Evolutionary conservation across 2,888 invertebrate species (phyloP), one percentile per base, ranked within the genome.

Genomic region (Dicyrtoma fusca): DNA sequence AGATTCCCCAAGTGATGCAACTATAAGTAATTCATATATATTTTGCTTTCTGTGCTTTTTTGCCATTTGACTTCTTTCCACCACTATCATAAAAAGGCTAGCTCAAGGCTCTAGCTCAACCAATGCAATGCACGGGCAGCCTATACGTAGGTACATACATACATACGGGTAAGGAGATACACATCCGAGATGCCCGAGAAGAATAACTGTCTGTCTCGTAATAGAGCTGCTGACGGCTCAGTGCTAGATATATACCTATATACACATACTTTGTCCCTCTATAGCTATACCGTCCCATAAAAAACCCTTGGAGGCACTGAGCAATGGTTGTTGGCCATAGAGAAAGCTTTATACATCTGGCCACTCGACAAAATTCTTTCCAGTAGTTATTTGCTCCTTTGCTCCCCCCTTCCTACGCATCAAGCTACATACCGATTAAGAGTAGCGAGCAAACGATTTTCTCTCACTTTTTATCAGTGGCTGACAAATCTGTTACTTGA

Each of bases 401-500:
- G 66, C 66, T 64, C 49, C 49, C 51, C 34, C 44, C 44, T 57
- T 53, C 66, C 55, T 57, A 34, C 26, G 34, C 34, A 34, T 34
- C 4, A 34, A 8, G 34, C 34, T 34, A 34, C 34, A 34, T 34
- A 34, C 34, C 34, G 34, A 34, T 34, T 34, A 34, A 59, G 59
- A 59, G n/a, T 26, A 59, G 59, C 19, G 26, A 26, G 34, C 26
- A 61, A 61, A 23, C 42, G 26, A 26, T 61, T 61, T 61, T 26
- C 26, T 61, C 44, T 44, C n/a, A 19, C 17, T 51, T 21, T 34
- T 68, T 68, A 68, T 68, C 66, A 68, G 66, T 68, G 21, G 17
- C 66, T 68, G 66, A 68, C 66, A 68, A 68, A 68, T 68, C 66
- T 53, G 23, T 68, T 68, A 53, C 66, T 68, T 68, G 26, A 68